These are phyloP conservation scores for Eriosoma lanigerum DNA, from an alignment of 1,140 invertebrate genomes.

Conservation along the genomic window DNA sequence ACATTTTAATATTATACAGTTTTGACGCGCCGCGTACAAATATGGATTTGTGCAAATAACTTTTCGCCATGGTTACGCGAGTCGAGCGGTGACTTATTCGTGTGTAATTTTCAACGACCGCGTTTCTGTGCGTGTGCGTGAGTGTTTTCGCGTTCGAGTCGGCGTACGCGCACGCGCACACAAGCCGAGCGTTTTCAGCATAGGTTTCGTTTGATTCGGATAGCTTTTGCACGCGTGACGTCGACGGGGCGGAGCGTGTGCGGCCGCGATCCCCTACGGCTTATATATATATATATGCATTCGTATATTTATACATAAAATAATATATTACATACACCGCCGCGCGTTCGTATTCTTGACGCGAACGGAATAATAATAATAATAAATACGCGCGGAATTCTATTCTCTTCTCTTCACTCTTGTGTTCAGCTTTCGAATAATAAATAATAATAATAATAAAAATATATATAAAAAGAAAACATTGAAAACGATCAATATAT, in stretches of 20 bases:
- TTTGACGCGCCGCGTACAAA: not conserved
- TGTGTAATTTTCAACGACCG: not conserved
- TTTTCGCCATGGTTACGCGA: constrained; percentile 33
- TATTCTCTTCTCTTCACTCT: no score
- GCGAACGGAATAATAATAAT: not conserved
- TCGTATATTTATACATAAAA: not conserved
- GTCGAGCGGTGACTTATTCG: constrained; percentile 24
- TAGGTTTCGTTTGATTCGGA: constrained; percentile 35
- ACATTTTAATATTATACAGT: no score
- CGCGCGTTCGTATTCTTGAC: not conserved
- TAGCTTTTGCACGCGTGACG: not conserved
- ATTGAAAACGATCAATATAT: not conserved
- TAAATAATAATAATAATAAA: no score
- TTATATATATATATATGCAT: not conserved
- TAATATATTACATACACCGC: not conserved
- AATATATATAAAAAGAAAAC: no score
- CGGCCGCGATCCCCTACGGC: not conserved
- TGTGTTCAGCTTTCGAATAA: not conserved
- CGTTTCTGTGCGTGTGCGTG: not conserved
- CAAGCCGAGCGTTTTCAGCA: not conserved
- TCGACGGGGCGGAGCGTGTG: not conserved
- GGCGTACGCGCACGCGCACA: not conserved
- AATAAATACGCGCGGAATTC: no score
- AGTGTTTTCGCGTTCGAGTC: not conserved
- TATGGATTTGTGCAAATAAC: constrained; percentile 37